Evolutionary conservation across 2,797 vertebrate species (phyloP).

Genomic region (Carcharodon carcharias): DNA sequence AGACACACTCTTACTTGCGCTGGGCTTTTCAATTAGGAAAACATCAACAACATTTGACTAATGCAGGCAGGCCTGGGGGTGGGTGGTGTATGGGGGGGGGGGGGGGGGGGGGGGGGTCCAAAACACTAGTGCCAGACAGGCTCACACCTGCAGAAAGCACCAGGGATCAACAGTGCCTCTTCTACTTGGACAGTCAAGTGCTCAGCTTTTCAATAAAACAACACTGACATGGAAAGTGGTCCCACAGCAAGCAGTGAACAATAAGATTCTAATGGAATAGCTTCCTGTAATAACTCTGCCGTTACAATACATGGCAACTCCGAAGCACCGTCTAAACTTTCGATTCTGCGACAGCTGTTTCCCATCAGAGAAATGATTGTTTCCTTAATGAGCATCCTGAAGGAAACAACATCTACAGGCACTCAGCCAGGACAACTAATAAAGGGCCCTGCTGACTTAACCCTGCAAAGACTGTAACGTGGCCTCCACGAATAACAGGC

Average conservation of each 20-base stretch:
- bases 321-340: not conserved
- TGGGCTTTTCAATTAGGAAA: not conserved
- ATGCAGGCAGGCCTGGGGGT: not conserved
- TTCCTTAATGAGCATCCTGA: slow-evolving; percentile 27
- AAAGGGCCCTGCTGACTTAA: slow-evolving; percentile 12
- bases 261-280: not conserved
- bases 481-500: not conserved
- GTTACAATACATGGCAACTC: not conserved
- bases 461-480: not conserved
- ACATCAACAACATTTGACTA: not conserved
- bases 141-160: not conserved
- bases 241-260: not conserved
- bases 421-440: slow-evolving; percentile 32
- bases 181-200: not conserved
- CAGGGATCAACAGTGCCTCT: not conserved
- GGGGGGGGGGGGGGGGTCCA: not conserved
- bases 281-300: not conserved
- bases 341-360: not conserved
- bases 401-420: slow-evolving; percentile 20
- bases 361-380: slow-evolving; percentile 19
- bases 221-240: not conserved
- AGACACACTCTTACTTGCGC: not conserved
- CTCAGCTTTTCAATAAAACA: not conserved
- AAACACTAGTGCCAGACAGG: not conserved
- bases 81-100: no score